A percentile compares a stretch with the other conserved stretches of the same genome.
phyloP scores from a whole-genome alignment of 2,888 invertebrate genomes.

The Drosophila ustulata region DNA sequence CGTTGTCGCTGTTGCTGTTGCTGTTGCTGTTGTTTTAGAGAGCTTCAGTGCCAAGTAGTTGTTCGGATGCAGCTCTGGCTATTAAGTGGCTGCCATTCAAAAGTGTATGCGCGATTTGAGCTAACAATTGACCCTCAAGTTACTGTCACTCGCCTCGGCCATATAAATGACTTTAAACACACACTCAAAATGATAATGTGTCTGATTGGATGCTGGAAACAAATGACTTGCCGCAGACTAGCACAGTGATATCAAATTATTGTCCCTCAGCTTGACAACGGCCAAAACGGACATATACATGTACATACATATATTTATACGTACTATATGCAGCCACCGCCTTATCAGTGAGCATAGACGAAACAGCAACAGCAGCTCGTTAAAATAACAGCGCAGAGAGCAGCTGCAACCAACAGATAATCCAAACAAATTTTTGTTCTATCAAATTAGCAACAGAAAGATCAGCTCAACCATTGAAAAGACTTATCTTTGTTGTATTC shows the following conservation, averaged over 20 bases:
- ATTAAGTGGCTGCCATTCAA: constrained; percentile 60
- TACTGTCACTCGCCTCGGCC: constrained; percentile 38
- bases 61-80: constrained; percentile 47
- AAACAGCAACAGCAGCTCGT: constrained; percentile 34
- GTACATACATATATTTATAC: background rate
- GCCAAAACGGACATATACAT: constrained; percentile 24
- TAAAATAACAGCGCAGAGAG: constrained; percentile 37
- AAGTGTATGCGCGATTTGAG: constrained; percentile 56
- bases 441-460: constrained; percentile 53
- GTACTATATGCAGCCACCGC: constrained; percentile 6
- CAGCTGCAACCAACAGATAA: constrained; percentile 30
- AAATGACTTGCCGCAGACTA: constrained; percentile 35
- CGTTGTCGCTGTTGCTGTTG: constrained; percentile 14
- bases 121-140: constrained; percentile 62
- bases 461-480: constrained; percentile 25
- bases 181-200: constrained; percentile 40
- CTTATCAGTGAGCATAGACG: constrained; percentile 46
- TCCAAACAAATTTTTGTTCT: constrained; percentile 36
- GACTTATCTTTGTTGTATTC: constrained; percentile 23
- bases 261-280: constrained; percentile 21
- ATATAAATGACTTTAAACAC: constrained; percentile 40
- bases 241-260: constrained; percentile 35
- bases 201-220: constrained; percentile 31
- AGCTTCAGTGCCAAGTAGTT: constrained; percentile 15
- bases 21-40: constrained; percentile 24